Percentiles rank a stretch among this genome's conserved stretches.
Evolutionary conservation across 2,797 vertebrate genomes (phyloP).

Genomic region (Lophius americanus): DNA sequence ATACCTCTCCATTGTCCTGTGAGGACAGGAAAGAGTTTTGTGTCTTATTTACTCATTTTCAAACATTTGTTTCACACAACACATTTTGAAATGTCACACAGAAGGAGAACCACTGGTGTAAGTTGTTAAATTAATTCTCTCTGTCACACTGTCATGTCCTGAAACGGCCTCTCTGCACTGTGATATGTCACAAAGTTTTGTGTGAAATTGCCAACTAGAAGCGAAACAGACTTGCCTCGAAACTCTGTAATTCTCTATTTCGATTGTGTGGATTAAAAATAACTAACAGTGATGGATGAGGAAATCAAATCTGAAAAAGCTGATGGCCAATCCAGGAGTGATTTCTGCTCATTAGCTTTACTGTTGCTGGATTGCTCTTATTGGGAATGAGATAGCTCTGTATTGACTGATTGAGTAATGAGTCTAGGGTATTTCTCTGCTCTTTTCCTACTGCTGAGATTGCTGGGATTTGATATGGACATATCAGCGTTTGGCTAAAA

Average conservation of each 20-base stretch:
- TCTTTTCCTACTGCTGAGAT: slow-evolving; percentile 1
- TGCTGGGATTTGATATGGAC: slow-evolving; percentile 4
- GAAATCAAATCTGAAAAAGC: not conserved
- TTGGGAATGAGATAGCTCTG: no score
- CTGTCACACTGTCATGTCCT: not conserved
- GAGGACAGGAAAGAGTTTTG: not conserved
- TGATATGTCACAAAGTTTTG: not conserved
- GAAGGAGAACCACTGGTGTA: not conserved
- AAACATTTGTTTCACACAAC: not conserved
- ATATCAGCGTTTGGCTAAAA: no score
- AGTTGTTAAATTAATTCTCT: no score
- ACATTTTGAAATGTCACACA: no score
- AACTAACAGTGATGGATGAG: not conserved
- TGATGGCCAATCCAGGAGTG: no score
- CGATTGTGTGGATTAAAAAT: not conserved
- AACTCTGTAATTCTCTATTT: not conserved
- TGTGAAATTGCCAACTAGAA: not conserved
- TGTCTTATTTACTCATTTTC: not conserved
- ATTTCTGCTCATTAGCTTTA: no score
- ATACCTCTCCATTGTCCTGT: not conserved
- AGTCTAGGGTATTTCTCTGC: not conserved
- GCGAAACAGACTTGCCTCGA: not conserved
- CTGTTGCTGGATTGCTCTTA: no score
- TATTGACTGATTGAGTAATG: not conserved
- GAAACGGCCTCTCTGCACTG: not conserved